phyloP scores from a whole-genome alignment of 2,113 vertebrate species.

The Notothenia coriiceps region DNA sequence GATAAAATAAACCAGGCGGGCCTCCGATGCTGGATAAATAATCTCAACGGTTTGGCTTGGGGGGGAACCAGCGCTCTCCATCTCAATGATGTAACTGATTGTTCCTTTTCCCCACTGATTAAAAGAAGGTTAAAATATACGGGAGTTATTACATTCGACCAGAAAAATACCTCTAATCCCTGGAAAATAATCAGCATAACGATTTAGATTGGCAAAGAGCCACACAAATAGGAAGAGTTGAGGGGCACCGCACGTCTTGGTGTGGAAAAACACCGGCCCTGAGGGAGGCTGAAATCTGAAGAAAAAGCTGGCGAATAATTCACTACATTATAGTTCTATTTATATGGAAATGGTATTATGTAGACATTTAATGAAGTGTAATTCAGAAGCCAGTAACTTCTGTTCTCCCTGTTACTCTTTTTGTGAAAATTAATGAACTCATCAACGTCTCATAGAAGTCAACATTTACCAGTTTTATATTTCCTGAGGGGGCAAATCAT shows the following conservation, averaged over 20 bases:
- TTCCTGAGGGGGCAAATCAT: neutral
- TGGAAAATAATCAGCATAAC: constrained; percentile 79
- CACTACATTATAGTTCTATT: neutral
- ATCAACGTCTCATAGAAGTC: neutral
- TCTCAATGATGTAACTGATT: constrained; percentile 75
- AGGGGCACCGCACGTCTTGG: constrained; percentile 36
- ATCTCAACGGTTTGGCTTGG: constrained; percentile 64
- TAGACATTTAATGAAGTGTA: neutral
- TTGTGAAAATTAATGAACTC: constrained; percentile 17
- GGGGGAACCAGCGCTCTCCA: constrained; percentile 37
- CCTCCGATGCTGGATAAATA: constrained; percentile 79
- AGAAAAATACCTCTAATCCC: constrained; percentile 78
- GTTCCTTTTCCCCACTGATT: constrained; percentile 78
- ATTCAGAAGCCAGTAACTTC: constrained; percentile 19
- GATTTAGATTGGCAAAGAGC: constrained; percentile 70
- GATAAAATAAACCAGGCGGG: constrained; percentile 81
- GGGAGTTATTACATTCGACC: constrained; percentile 69
- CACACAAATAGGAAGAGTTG: constrained; percentile 41
- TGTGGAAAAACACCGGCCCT: constrained; percentile 50
- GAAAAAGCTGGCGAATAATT: constrained; percentile 31
- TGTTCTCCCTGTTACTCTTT: constrained; percentile 16
- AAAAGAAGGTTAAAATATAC: constrained; percentile 80
- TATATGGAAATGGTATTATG: constrained; percentile 26
- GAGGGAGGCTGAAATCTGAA: constrained; percentile 23
- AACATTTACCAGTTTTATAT: neutral